phyloP scores from a whole-genome alignment of 2,888 invertebrate genomes.

The Molanna angustata region DNA sequence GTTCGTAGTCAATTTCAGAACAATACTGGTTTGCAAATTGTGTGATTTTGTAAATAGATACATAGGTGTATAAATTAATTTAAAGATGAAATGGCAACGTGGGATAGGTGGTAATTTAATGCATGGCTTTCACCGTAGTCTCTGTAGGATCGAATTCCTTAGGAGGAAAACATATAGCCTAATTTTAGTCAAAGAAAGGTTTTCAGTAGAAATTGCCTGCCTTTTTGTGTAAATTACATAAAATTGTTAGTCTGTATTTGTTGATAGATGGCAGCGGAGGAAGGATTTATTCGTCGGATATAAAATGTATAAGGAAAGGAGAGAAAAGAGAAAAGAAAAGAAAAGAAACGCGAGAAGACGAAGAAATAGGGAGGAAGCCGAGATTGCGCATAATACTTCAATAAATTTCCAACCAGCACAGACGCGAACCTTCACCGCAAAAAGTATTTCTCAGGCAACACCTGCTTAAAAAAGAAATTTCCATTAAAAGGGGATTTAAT shows the following conservation, averaged over 20 bases:
- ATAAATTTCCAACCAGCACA: slow-evolving; percentile 29
- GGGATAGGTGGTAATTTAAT: too few relatives aligned
- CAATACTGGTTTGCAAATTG: too few relatives aligned
- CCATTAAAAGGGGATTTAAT: slow-evolving; percentile 12
- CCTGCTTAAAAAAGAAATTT: slow-evolving; percentile 20
- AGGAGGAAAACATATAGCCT: slow-evolving; percentile 4
- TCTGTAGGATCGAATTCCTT: too few relatives aligned
- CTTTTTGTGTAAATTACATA: slow-evolving; percentile 13
- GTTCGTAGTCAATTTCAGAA: too few relatives aligned
- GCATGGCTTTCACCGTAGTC: too few relatives aligned
- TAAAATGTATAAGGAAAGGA: slow-evolving; percentile 11
- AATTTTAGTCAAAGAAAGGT: slow-evolving; percentile 6
- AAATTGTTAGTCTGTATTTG: slow-evolving; percentile 8
- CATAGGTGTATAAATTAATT: too few relatives aligned
- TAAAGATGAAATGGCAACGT: too few relatives aligned
- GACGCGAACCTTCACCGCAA: slow-evolving; percentile 26
- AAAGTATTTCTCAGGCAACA: slow-evolving; percentile 26
- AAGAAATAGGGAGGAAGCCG: slow-evolving; percentile 18
- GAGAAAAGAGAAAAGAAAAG: background rate
- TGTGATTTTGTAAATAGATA: too few relatives aligned
- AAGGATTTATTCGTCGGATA: slow-evolving; percentile 20
- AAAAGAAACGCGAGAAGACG: background rate
- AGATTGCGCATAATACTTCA: slow-evolving; percentile 34
- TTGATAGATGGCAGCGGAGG: slow-evolving; percentile 21
- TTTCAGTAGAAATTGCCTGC: background rate